Conservation (phyloP, 92 coral and sea anemone species). For the Metridium senile region DNA sequence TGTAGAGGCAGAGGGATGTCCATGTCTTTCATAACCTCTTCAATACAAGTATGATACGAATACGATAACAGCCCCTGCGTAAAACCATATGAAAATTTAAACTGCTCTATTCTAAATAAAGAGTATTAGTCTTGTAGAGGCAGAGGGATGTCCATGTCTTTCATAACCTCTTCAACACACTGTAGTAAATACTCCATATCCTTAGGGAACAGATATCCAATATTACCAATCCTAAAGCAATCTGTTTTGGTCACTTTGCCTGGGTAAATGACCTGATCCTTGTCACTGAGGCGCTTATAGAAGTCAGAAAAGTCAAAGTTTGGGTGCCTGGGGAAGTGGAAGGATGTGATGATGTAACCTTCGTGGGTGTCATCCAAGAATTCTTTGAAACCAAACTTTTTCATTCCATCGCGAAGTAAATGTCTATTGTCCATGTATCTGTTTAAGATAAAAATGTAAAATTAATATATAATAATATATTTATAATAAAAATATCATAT, state of each 20-base stretch:
- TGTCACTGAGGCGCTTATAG: slow-evolving; percentile 81
- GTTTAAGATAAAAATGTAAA: not conserved
- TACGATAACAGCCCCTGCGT: no score
- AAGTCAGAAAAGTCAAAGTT: slow-evolving; percentile 85
- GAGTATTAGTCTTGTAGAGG: slow-evolving; percentile 42
- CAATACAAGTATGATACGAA: no score
- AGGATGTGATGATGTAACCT: slow-evolving; percentile 95
- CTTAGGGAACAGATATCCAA: slow-evolving; percentile 87
- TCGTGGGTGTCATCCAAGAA: slow-evolving; percentile 90
- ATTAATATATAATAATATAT: no score
- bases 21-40: slow-evolving; percentile 81
- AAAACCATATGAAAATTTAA: no score
- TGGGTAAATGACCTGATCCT: slow-evolving; percentile 91
- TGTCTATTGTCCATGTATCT: slow-evolving; percentile 95
- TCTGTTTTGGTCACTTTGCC: slow-evolving; percentile 93
- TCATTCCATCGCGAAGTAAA: slow-evolving; percentile 88
- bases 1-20: slow-evolving; percentile 66
- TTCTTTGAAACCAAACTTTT: slow-evolving; percentile 86
- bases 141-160: slow-evolving; percentile 74
- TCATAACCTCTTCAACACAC: slow-evolving; percentile 79
- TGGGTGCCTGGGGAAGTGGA: slow-evolving; percentile 84
- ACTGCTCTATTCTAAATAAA: not conserved
- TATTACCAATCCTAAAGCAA: slow-evolving; percentile 94
- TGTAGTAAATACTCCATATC: slow-evolving; percentile 84
- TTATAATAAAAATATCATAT: no score